phyloP scores from a whole-genome alignment of 2,113 vertebrate genomes.

The Vombatus ursinus region DNA sequence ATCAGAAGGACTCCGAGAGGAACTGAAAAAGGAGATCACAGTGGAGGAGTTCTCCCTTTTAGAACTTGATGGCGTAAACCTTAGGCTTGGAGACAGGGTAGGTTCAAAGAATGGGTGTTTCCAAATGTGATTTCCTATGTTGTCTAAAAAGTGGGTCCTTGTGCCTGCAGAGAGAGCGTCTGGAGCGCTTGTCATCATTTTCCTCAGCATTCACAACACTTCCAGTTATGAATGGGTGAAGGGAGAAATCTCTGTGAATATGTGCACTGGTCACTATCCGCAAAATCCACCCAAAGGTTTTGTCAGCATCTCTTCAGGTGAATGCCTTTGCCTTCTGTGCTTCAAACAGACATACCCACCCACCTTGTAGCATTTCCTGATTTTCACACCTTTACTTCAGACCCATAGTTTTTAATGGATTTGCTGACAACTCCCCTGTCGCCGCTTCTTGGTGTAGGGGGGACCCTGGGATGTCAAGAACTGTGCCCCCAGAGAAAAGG shows the following conservation, averaged over 20 bases:
- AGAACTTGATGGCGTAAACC: constrained; percentile 92
- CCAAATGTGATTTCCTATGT: background rate
- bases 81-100: constrained; percentile 93
- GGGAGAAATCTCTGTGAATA: constrained; percentile 5
- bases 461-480: background rate
- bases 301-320: background rate
- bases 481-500: background rate
- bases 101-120: constrained; percentile 57
- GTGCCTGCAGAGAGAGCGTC: background rate
- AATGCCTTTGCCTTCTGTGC: background rate
- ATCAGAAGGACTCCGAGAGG: constrained; percentile 87
- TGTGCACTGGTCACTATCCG: background rate
- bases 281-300: background rate
- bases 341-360: background rate
- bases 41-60: constrained; percentile 86
- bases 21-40: constrained; percentile 89
- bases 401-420: background rate
- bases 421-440: background rate
- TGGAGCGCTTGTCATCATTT: background rate
- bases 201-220: background rate
- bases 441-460: background rate
- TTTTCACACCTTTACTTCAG: background rate
- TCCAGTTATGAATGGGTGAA: background rate
- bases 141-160: constrained; percentile 4
- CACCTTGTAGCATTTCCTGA: background rate